Conservation (phyloP, 2,113 vertebrate species). For the Orientallactaga bullata region DNA sequence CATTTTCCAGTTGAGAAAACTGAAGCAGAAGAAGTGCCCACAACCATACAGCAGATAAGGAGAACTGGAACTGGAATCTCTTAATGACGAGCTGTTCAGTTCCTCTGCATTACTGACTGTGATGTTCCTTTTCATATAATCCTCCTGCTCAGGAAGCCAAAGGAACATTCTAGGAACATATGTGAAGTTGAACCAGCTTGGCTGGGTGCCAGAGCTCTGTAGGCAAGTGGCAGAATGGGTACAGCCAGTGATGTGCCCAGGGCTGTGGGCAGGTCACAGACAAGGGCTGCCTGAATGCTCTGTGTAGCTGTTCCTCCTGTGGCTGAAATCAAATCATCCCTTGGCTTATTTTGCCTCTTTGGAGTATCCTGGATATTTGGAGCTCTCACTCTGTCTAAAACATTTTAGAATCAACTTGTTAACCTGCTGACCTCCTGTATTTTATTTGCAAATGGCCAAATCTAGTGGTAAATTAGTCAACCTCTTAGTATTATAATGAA, state of each 20-base stretch:
- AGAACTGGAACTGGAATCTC: not conserved
- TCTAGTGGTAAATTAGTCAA: not conserved
- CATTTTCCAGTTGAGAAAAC: not conserved
- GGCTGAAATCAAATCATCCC: no score
- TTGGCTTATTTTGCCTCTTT: not conserved
- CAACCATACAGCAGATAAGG: not conserved
- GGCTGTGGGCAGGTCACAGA: not conserved
- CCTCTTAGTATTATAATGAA: not conserved
- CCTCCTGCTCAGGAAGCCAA: not conserved
- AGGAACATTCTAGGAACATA: not conserved
- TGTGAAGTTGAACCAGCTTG: not conserved
- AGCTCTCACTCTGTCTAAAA: not conserved
- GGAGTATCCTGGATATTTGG: not conserved
- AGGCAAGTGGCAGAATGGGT: not conserved
- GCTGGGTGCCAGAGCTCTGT: not conserved
- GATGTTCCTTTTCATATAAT: not conserved
- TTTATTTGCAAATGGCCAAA: conserved; percentile 11
- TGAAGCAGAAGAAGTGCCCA: not conserved
- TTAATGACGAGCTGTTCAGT: not conserved
- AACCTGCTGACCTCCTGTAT: not conserved
- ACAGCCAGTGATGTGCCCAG: not conserved
- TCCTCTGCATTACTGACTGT: not conserved
- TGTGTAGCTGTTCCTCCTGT: not conserved
- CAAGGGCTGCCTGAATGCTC: not conserved
- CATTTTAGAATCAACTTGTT: not conserved